Percentiles rank a stretch among this genome's conserved stretches.
Conservation (phyloP, 2,888 invertebrate genomes). For the Imbricaverruca yamaguchii region DNA sequence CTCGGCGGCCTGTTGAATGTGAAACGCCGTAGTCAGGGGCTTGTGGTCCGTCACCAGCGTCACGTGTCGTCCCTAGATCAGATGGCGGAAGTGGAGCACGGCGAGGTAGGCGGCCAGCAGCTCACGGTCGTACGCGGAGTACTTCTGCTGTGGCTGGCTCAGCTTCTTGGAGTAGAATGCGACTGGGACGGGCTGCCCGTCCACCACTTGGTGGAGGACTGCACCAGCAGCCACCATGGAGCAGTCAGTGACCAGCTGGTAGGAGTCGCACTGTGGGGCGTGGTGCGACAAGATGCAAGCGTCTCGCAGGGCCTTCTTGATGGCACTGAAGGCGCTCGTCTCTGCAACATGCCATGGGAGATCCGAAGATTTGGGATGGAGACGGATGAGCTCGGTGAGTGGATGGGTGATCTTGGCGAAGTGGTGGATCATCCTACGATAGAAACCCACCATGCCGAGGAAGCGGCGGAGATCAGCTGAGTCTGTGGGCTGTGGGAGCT, state of each 20-base stretch:
- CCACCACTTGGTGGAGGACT: conserved; percentile 23
- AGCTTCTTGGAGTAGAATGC: conserved; percentile 26
- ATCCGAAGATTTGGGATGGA: neutral
- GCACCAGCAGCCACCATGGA: conserved; percentile 10
- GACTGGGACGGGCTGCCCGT: neutral
- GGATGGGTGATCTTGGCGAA: conserved; percentile 14
- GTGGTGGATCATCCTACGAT: conserved; percentile 21
- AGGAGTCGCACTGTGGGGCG: neutral
- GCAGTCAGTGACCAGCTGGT: conserved; percentile 23
- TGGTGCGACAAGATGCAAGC: conserved; percentile 15
- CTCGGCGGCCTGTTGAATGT: conserved; percentile 15
- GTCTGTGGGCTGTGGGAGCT: neutral
- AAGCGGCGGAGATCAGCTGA: conserved; percentile 16
- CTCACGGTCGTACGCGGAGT: conserved; percentile 37
- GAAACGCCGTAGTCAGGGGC: conserved; percentile 23
- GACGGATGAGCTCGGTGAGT: conserved; percentile 19
- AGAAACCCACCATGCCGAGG: conserved; percentile 18
- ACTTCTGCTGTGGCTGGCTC: neutral
- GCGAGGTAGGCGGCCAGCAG: conserved; percentile 22
- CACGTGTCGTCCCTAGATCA: conserved; percentile 33
- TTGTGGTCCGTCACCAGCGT: conserved; percentile 25
- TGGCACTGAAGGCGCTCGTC: neutral
- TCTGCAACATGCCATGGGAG: neutral
- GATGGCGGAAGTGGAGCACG: conserved; percentile 37
- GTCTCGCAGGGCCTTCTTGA: conserved; percentile 10